These are phyloP conservation scores for Drosophila siamana DNA, from an alignment of 2,888 invertebrate genomes.

Conservation along the genomic window DNA sequence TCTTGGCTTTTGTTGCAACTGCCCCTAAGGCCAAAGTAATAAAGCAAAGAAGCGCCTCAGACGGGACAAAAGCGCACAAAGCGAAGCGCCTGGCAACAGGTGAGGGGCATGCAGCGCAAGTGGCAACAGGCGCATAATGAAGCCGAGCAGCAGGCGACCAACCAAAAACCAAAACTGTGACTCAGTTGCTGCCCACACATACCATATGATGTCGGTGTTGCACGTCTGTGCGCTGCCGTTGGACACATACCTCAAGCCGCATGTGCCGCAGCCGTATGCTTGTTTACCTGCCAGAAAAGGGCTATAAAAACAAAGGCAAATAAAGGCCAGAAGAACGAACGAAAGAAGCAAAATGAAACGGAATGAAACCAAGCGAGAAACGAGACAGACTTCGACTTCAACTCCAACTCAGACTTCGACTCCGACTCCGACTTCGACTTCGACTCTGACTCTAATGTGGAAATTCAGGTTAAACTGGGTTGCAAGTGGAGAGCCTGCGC, in stretches of 20 bases:
- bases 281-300: constrained; percentile 78
- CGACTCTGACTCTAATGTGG: constrained; percentile 66
- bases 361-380: constrained; percentile 11
- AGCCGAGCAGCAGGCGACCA: constrained; percentile 27
- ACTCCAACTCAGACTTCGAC: constrained; percentile 18
- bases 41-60: constrained; percentile 35
- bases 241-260: constrained; percentile 36
- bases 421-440: background rate
- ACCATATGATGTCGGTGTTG: constrained; percentile 48
- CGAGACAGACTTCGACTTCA: background rate
- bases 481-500: constrained; percentile 23
- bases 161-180: constrained; percentile 39
- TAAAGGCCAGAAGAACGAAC: constrained; percentile 52
- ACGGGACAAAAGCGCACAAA: constrained; percentile 6
- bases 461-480: constrained; percentile 82
- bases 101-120: constrained; percentile 10
- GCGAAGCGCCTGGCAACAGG: constrained; percentile 42
- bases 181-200: constrained; percentile 53
- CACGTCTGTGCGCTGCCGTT: constrained; percentile 37
- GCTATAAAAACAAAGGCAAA: constrained; percentile 78
- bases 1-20: constrained; percentile 40
- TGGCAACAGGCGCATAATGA: constrained; percentile 51
- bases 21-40: constrained; percentile 60
- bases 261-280: constrained; percentile 46
- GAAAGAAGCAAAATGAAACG: constrained; percentile 19